Evolutionary conservation across 2,113 vertebrate species (phyloP).

Genomic region (Stegostoma tigrinum): DNA sequence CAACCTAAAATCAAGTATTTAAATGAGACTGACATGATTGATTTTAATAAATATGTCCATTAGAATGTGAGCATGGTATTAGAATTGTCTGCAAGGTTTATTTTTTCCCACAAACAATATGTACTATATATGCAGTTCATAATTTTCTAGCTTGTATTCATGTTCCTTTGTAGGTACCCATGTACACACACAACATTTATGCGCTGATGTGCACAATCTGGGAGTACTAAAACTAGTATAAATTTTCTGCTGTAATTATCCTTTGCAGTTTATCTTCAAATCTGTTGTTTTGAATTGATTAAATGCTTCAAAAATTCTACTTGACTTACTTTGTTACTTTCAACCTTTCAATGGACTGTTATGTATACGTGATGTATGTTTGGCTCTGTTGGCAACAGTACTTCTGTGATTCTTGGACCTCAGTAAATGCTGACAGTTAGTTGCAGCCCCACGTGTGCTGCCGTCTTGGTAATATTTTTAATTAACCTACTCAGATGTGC

Average conservation of each 20-base stretch:
- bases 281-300: not conserved
- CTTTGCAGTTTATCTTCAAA: not conserved
- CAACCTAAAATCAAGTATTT: not conserved
- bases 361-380: not conserved
- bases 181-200: not conserved
- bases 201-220: not conserved
- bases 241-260: not conserved
- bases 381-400: not conserved
- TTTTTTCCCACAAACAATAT: not conserved
- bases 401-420: not conserved
- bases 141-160: not conserved
- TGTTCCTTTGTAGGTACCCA: not conserved
- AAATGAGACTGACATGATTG: not conserved
- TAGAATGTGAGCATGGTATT: not conserved
- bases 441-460: not conserved
- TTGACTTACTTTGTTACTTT: not conserved
- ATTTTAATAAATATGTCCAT: not conserved
- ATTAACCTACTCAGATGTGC: too few species aligned
- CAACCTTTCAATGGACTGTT: not conserved
- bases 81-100: not conserved
- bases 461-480: not conserved
- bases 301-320: not conserved
- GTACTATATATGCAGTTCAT: not conserved
- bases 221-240: not conserved
- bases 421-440: not conserved